Evolutionary conservation across 2,888 invertebrate genomes (phyloP), one percentile per base, ranked within the genome.

Genomic region (Ectemnius continuus): DNA sequence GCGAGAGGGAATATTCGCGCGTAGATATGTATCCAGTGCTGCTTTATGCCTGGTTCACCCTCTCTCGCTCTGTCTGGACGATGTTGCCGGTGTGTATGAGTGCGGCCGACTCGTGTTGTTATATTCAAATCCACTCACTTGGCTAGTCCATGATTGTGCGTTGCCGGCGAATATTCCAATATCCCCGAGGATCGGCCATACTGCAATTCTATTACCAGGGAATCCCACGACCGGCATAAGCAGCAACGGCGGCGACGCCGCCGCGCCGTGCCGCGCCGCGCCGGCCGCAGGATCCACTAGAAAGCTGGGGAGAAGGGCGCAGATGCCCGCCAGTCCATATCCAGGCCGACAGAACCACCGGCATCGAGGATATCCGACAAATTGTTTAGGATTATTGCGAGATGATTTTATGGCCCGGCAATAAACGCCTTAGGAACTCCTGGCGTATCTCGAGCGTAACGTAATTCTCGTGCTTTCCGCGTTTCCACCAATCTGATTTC

Each of bases 111-210:
- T 36, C 36, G 68, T 62, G 87, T 86, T 88, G 89, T 89, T 89
- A 87, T 89, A 89, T 90, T 90, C 87, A 90, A 90, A 90, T 89
- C 86, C 78, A 82, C 84, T 87, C 84, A 81, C 85, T 87, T 87
- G 84, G 87, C 84, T 83, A 86, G 88, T 86, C 86, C 85, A 78
- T 86, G 87, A 86, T 87, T 87, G 86, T 85, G 80, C 84, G 85
- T 82, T 74, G 36, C 36, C 36, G 81, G 82, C 84, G 85, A 88
- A 85, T 87, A 88, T 88, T 87, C 85, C 84, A 83, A 87, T 88
- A 86, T 79, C 78, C 73, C 68, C 61, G 61, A 45, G 26, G 20
- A 16, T 28, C 28, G 70, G 73, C 80, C 75, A 80, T 79, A 81
- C 83, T 80, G 82, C 79, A 67, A 81, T 74, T 79, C 78, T 78